phyloP scores from a whole-genome alignment of 2,797 vertebrate species.

The Rhabdomys pumilio region DNA sequence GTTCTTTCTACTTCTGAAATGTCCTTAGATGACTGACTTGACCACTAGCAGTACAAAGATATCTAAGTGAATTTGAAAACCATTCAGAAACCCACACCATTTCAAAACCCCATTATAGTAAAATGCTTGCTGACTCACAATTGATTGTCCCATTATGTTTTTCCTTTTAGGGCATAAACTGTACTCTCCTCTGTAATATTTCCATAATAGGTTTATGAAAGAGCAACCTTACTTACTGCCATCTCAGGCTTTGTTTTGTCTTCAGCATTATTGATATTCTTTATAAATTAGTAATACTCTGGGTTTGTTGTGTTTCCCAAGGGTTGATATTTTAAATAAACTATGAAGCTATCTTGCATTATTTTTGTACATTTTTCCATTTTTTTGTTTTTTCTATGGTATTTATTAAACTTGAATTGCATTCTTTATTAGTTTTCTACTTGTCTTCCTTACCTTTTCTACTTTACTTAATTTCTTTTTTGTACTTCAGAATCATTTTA shows the following conservation, averaged over 20 bases:
- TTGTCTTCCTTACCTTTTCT: not conserved
- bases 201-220: not conserved
- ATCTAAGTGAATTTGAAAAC: not conserved
- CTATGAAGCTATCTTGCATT: not conserved
- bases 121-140: not conserved
- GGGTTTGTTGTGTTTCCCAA: not conserved
- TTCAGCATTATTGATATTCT: not conserved
- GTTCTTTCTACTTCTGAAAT: not conserved
- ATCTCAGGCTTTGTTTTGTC: not conserved
- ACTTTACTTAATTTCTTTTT: not conserved
- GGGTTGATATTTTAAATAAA: not conserved
- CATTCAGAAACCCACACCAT: not conserved
- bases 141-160: not conserved
- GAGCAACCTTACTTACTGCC: not conserved
- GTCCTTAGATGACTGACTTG: not conserved
- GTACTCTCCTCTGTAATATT: not conserved
- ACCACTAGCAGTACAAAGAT: not conserved
- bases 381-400: not conserved
- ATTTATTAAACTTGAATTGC: constrained; percentile 20
- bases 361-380: not conserved
- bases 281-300: constrained; percentile 22
- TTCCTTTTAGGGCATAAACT: not conserved
- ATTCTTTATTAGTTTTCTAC: not conserved
- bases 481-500: not conserved
- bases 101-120: not conserved